Evolutionary conservation across 2,888 invertebrate species (phyloP).

Genomic region (Iphiclides podalirius): DNA sequence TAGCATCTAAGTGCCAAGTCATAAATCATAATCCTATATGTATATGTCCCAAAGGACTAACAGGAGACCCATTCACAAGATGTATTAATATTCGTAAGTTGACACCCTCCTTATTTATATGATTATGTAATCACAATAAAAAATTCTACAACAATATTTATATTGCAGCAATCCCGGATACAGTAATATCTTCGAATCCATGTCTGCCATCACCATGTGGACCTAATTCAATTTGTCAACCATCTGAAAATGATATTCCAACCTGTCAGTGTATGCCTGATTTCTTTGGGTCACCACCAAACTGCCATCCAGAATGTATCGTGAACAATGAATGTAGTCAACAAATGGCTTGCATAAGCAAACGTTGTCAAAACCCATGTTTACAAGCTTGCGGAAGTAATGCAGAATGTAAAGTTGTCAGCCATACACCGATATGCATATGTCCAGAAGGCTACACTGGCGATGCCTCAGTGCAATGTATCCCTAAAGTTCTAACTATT

Average conservation of each 20-base stretch:
- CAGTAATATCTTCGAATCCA: constrained; percentile 70
- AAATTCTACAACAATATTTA: constrained; percentile 7
- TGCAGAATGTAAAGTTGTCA: constrained; percentile 87
- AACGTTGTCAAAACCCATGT: constrained; percentile 89
- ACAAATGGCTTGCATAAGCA: constrained; percentile 85
- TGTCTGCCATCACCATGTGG: constrained; percentile 90
- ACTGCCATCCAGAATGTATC: constrained; percentile 87
- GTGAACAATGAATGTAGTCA: constrained; percentile 85
- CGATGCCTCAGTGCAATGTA: constrained; percentile 86
- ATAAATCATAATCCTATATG: constrained; percentile 89
- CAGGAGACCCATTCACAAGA: constrained; percentile 85
- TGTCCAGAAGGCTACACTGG: constrained; percentile 85
- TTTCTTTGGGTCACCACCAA: constrained; percentile 85
- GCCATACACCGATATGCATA: constrained; percentile 86
- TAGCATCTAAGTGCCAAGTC: constrained; percentile 86
- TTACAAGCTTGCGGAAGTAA: constrained; percentile 85
- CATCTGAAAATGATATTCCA: constrained; percentile 77
- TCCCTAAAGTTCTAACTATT: constrained; percentile 39
- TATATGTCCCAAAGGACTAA: constrained; percentile 81
- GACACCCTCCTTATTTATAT: background rate
- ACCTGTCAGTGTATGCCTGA: constrained; percentile 85
- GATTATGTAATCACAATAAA: background rate
- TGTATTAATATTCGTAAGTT: constrained; percentile 77
- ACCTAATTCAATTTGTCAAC: constrained; percentile 83
- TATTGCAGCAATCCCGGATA: constrained; percentile 49